phyloP scores from a whole-genome alignment of 1,140 invertebrate genomes.

The Semibalanus balanoides region DNA sequence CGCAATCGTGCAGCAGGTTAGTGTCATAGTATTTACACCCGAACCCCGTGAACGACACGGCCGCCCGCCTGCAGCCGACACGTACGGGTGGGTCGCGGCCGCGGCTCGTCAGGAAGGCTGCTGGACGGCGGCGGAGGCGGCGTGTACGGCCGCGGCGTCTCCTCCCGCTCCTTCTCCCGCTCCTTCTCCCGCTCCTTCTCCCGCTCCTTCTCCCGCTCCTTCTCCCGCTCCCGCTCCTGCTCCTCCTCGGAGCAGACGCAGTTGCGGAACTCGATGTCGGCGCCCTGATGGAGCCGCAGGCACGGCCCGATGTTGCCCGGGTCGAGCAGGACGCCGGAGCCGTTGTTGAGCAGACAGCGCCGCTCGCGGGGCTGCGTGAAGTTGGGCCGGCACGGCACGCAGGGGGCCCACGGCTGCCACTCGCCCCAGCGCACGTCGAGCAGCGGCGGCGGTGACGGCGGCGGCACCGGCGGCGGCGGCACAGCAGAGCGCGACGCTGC shows the following conservation, averaged over 20 bases:
- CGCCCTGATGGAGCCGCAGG: slow-evolving; percentile 13
- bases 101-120: neutral
- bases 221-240: neutral
- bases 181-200: neutral
- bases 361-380: slow-evolving; percentile 20
- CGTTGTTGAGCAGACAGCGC: slow-evolving; percentile 19
- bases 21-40: no score
- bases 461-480: neutral
- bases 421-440: slow-evolving; percentile 20
- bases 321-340: slow-evolving; percentile 17
- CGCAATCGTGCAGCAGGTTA: no score
- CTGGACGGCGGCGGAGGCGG: neutral
- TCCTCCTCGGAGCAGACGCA: neutral
- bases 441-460: neutral
- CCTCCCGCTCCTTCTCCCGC: neutral
- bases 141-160: neutral
- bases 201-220: no score
- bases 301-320: slow-evolving; percentile 20
- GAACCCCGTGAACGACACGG: no score
- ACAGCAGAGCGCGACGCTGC: neutral
- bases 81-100: neutral
- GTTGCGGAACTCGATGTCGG: slow-evolving; percentile 23
- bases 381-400: slow-evolving; percentile 19
- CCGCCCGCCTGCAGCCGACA: no score
- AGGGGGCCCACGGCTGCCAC: slow-evolving; percentile 22